phyloP scores from a whole-genome alignment of 2,113 vertebrate genomes.

The Cnemophilus loriae region DNA sequence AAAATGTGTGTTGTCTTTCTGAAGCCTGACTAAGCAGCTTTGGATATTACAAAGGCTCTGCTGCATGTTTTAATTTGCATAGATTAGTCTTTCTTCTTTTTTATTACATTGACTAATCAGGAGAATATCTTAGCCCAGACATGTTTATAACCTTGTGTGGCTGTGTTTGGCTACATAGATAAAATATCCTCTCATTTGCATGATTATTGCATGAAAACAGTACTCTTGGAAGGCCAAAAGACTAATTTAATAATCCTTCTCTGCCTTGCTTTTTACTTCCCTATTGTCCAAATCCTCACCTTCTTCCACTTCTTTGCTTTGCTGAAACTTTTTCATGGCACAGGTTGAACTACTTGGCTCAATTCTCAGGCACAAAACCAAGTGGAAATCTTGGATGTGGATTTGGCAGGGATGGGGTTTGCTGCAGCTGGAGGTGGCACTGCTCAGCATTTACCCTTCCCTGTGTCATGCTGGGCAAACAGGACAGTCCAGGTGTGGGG shows the following conservation, averaged over 20 bases:
- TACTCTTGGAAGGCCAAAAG: not conserved
- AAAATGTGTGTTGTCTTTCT: conserved; percentile 42
- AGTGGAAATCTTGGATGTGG: not conserved
- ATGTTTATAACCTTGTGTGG: conserved; percentile 6
- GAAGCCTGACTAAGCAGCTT: conserved; percentile 56
- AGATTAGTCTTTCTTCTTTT: conserved; percentile 15
- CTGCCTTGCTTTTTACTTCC: not conserved
- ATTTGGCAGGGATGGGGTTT: not conserved
- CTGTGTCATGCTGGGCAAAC: rapidly evolving
- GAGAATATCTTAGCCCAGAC: not conserved
- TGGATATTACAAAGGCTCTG: conserved; percentile 38
- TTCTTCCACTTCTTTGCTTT: not conserved
- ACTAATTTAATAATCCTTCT: not conserved
- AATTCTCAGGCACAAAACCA: not conserved
- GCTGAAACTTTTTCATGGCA: not conserved
- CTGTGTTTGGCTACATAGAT: conserved; percentile 38
- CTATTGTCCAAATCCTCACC: not conserved
- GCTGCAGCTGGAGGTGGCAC: not conserved
- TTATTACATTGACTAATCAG: conserved; percentile 40
- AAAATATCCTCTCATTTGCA: not conserved
- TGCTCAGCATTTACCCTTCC: not conserved
- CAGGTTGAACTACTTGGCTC: not conserved
- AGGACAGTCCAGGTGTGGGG: not conserved
- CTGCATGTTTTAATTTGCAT: conserved; percentile 58
- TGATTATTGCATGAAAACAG: not conserved